Percentiles rank a stretch among this genome's conserved stretches.
These are phyloP conservation scores for Dorcus parallelipipedus DNA, from an alignment of 2,888 invertebrate species.

Conservation along the genomic window DNA sequence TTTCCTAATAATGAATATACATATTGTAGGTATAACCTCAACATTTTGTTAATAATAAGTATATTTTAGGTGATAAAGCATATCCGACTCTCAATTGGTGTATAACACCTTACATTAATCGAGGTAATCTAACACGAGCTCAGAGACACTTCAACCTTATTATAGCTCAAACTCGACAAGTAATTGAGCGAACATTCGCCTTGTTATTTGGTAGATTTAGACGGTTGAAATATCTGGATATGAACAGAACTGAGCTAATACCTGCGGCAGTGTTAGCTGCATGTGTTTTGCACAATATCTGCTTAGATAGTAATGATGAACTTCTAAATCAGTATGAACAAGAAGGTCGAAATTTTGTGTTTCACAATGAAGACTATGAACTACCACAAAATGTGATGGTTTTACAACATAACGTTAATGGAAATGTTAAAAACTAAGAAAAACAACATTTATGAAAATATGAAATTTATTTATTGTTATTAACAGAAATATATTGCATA, in stretches of 20 bases:
- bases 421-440: neutral
- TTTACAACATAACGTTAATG: neutral
- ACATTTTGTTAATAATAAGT: no score
- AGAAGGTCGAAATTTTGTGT: no score
- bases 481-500: no score
- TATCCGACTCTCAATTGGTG: no score
- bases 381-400: no score
- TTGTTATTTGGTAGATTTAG: no score
- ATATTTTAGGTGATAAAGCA: no score
- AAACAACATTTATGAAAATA: no score
- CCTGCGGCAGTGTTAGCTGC: conserved; percentile 4
- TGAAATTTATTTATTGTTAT: no score
- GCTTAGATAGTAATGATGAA: neutral
- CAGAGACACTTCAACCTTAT: conserved; percentile 4
- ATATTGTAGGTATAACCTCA: no score
- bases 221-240: conserved; percentile 10
- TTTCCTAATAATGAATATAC: no score
- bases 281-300: conserved; percentile 12
- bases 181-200: conserved; percentile 7
- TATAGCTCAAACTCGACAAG: conserved; percentile 1
- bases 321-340: neutral
- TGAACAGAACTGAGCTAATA: conserved; percentile 4
- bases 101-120: conserved; percentile 8
- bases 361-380: no score
- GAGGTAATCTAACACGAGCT: neutral